These are phyloP conservation scores for Platorchestia sp. DNA, from an alignment of 1,140 invertebrate genomes.

Conservation along the genomic window DNA sequence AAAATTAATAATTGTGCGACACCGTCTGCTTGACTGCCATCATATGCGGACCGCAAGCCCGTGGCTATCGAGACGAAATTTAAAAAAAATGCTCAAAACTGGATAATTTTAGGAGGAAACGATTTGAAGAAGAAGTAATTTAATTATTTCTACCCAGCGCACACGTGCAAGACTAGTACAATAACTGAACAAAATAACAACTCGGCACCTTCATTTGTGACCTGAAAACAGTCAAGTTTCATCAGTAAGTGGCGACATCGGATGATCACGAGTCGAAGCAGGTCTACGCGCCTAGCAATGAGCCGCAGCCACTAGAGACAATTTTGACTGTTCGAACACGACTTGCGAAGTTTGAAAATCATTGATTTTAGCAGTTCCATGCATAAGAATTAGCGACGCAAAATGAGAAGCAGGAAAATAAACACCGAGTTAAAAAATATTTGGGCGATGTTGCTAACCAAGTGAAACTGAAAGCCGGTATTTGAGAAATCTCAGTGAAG, in stretches of 20 bases:
- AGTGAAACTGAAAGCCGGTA: no score
- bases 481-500: no score
- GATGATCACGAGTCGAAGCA: background rate
- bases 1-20: background rate
- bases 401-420: no score
- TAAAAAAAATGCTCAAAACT: background rate
- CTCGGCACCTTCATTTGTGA: background rate
- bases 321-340: no score
- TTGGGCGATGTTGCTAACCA: no score
- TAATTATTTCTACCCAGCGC: background rate
- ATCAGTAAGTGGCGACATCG: background rate
- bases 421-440: no score
- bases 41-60: background rate
- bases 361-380: no score
- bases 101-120: no score
- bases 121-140: no score
- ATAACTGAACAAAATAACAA: background rate
- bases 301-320: background rate
- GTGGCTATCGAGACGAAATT: background rate
- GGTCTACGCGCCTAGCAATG: background rate
- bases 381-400: no score
- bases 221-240: background rate
- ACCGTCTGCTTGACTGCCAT: background rate
- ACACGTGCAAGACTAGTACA: background rate
- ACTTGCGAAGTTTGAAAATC: no score